Conservation (phyloP, 1,140 invertebrate species). For the Thaumetopoea pityocampa region DNA sequence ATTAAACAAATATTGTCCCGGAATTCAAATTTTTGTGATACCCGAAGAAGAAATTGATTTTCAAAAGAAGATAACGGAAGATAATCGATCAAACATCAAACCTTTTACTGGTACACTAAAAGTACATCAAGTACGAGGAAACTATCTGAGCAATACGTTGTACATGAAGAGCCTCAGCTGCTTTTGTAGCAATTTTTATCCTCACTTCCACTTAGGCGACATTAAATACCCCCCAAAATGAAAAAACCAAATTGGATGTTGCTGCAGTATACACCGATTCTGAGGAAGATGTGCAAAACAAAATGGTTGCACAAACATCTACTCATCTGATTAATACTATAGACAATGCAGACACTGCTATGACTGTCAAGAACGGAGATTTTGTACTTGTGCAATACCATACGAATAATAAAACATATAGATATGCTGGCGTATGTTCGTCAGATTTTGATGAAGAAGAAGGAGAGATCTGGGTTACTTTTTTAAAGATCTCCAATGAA, state of each 20-base stretch:
- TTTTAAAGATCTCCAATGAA: slow-evolving; percentile 20
- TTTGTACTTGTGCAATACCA: slow-evolving; percentile 24
- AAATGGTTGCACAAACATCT: slow-evolving; percentile 26
- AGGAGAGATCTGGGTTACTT: slow-evolving; percentile 12
- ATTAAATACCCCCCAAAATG: slow-evolving; percentile 6
- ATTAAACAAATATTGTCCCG: slow-evolving; percentile 4
- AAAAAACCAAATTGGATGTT: slow-evolving; percentile 24
- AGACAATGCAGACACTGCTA: slow-evolving; percentile 16
- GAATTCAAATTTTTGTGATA: slow-evolving; percentile 4
- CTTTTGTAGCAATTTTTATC: slow-evolving; percentile 25
- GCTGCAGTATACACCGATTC: slow-evolving; percentile 22
- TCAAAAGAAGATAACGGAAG: slow-evolving; percentile 6
- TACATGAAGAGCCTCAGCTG: slow-evolving; percentile 27
- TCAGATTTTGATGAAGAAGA: slow-evolving; percentile 27
- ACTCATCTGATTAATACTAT: slow-evolving; percentile 3
- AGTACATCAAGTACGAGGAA: slow-evolving; percentile 27
- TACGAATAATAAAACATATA: slow-evolving; percentile 25
- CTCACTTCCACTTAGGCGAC: slow-evolving; percentile 18
- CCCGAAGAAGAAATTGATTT: slow-evolving; percentile 3
- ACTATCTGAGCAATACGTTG: slow-evolving; percentile 15
- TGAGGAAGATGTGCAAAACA: slow-evolving; percentile 22
- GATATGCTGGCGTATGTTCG: slow-evolving; percentile 26
- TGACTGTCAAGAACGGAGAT: slow-evolving; percentile 24
- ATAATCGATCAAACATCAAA: slow-evolving; percentile 17
- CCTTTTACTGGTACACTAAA: slow-evolving; percentile 28